Evolutionary conservation across 2,888 invertebrate genomes (phyloP), one percentile per base, ranked within the genome.

Genomic region (Drosophila algonquin): DNA sequence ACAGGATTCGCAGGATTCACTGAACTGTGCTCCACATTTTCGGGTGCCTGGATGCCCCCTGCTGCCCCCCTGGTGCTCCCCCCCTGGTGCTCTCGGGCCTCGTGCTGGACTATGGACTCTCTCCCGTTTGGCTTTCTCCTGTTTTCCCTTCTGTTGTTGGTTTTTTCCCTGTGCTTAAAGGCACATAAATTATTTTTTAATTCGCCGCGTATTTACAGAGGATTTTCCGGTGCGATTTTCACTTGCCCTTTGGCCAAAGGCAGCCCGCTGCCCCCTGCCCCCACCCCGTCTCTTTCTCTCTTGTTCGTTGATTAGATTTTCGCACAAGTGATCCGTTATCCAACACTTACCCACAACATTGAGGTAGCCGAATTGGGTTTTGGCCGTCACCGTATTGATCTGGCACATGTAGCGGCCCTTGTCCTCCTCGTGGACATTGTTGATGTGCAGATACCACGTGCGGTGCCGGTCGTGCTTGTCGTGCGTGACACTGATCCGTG

Each of bases 391-490:
- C 1, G 97, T 98, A 93, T 97, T 97, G 91, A 97, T 97, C 94
- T 97, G 97, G 93, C 97, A 98, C 97, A 98, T 98, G 93, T 98
- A 98, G 72, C 96, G 94, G 58, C 98, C 98, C 85, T 96, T 96
- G 93, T 98, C 98, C 91, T 97, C 97, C 91, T 97, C 96, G 81
- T 97, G 96, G 57, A 98, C 97, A 92, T 97, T 96, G 83, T 95
- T 96, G 92, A 98, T 98, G 93, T 97, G 98, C 87, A 98, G 94
- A 93, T 95, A 97, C 97, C 97, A 98, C 77, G 97, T 97, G 89
- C 97, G 94, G 80, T 92, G 92, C 90, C 97, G 96, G 93, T 97
- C 97, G 81, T 92, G 92, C 92, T 97, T 97, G 93, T 97, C 97
- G 93, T 98, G 97, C 58, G 97, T 96, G 78, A 98, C 97, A 91